A percentile compares a stretch with the other conserved stretches of the same genome.
Conservation (phyloP, 2,113 vertebrate genomes). For the Mesoclemmys tuberculata region DNA sequence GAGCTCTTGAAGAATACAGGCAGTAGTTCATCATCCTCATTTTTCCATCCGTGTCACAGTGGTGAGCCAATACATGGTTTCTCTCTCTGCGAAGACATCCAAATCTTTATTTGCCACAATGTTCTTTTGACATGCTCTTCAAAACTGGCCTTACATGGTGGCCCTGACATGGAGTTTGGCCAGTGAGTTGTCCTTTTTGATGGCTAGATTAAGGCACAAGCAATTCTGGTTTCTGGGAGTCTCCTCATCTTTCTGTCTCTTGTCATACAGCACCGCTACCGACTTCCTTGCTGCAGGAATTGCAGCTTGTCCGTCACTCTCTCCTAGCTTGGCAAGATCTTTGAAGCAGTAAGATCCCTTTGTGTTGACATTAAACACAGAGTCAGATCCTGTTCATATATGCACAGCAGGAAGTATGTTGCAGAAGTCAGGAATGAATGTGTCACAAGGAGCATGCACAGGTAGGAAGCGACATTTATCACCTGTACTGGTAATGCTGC, state of each 20-base stretch:
- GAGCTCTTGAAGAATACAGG: not conserved
- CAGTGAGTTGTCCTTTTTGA: not conserved
- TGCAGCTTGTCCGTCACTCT: not conserved
- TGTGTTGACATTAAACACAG: not conserved
- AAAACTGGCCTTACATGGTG: not conserved
- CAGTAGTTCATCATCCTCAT: not conserved
- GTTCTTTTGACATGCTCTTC: not conserved
- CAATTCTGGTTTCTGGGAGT: not conserved
- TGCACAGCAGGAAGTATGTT: not conserved
- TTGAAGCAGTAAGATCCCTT: not conserved
- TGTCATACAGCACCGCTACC: not conserved
- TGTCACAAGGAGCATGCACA: not conserved
- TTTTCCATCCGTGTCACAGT: not conserved
- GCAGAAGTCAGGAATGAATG: not conserved
- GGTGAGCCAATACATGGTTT: not conserved
- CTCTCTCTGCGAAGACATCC: not conserved
- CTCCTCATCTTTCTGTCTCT: not conserved
- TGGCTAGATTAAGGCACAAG: not conserved
- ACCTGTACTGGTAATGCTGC: not conserved
- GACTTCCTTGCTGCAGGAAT: not conserved
- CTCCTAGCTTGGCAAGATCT: not conserved
- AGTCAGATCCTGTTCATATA: not conserved
- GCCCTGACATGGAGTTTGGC: not conserved
- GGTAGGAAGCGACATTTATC: not conserved
- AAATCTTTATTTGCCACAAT: not conserved